Base-by-base conservation (phyloP, 2,113 vertebrate species). In the Elanoides forficatus region DNA sequence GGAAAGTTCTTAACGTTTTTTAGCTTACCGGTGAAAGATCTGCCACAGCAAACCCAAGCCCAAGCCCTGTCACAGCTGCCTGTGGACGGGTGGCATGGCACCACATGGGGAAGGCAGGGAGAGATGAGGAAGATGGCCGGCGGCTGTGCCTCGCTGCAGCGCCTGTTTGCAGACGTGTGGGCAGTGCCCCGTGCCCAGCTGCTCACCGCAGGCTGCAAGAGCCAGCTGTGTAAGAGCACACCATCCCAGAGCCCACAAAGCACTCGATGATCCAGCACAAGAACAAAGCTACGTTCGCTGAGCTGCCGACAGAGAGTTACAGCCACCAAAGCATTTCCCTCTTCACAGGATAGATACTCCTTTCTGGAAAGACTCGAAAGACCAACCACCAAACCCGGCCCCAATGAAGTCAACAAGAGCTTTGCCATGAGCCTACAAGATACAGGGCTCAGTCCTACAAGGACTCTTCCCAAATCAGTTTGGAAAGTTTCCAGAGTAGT, bases 41-140 rank as follows among this genome's bases (percentile, higher is more conserved):
- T 29, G 55, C 48, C 30, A 1, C 6, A 26, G 60, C 10, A 71
- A 15, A 16, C 2, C 8, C 2, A 9, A 38, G 29, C 6, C 40
- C 47, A n/a, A 59, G 26, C 16, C 11, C 30, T 36, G 58, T 18
- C 45, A 21, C 34, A 3, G 15, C 29, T 55, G 34, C 32, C 74
- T 8, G 22, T 8, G 36, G 11, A 13, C 11, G 14, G n/a, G 29
- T 0, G 0, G 13, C 0, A 0, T 38, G 45, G 43, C 27, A 29
- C 29, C 29, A 55, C 10, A 1, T 1, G 20, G 34, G 52, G 27
- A 63, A 74, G 50, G 42, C 40, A 48, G 21, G 47, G 32, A 47
- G 34, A 45, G 72, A 38, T 6, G 56, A 36, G 47, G 59, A 47
- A 6, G 45, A 2, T 2, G 6, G 14, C 21, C 47, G 43, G 15